Percentiles rank a stretch among this genome's conserved stretches.
Conservation (phyloP, 1,140 invertebrate species). For the Steinernema khuongi region DNA sequence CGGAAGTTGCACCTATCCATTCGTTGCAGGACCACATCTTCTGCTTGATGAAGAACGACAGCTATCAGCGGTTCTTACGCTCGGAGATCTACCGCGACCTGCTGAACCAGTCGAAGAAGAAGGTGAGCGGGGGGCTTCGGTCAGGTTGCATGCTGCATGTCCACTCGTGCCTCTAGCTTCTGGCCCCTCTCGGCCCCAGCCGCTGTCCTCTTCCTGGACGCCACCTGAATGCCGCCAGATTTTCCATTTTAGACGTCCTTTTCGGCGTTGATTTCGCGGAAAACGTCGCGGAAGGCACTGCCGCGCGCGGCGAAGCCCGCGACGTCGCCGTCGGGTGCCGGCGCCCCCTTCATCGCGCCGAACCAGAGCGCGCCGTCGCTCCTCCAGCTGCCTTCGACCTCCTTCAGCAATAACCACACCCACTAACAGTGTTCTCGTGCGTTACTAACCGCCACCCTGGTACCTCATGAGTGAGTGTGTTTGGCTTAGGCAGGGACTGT, state of each 20-base stretch:
- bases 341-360: background rate
- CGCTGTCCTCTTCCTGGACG: constrained; percentile 17
- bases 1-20: too few species aligned
- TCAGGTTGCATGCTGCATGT: constrained; percentile 1
- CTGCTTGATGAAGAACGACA: constrained; percentile 98
- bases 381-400: background rate
- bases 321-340: constrained; percentile 7
- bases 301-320: constrained; percentile 20
- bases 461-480: constrained; percentile 7
- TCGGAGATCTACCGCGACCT: constrained; percentile 80
- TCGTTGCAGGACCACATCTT: constrained; percentile 89
- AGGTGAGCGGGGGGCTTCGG: constrained; percentile 38
- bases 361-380: constrained; percentile 7
- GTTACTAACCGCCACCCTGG: constrained; percentile 14
- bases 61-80: constrained; percentile 89
- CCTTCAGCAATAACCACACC: constrained; percentile 13
- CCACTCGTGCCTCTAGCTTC: background rate
- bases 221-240: constrained; percentile 20
- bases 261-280: constrained; percentile 50
- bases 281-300: constrained; percentile 46
- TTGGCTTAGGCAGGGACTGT: too few species aligned
- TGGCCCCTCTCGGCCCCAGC: background rate
- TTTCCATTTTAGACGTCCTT: constrained; percentile 52
- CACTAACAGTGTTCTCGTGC: constrained; percentile 2
- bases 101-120: constrained; percentile 53